Evolutionary conservation across 2,113 vertebrate species (phyloP).

Genomic region (Python bivittatus): DNA sequence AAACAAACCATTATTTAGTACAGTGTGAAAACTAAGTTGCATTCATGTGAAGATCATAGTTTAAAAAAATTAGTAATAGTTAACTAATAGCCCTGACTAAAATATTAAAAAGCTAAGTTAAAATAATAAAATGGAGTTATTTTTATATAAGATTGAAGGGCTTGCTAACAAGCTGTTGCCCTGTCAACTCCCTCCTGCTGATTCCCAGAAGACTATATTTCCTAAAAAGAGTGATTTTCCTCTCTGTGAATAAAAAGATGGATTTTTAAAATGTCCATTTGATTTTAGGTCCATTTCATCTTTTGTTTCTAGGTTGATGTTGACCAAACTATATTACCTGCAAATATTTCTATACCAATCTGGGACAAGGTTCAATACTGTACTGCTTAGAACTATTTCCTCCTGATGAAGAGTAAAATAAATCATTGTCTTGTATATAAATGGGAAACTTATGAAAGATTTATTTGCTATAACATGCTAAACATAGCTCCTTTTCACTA

Average conservation of each 20-base stretch:
- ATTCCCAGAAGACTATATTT: neutral
- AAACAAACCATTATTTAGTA: neutral
- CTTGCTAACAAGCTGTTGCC: neutral
- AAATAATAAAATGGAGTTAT: neutral
- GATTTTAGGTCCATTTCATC: neutral
- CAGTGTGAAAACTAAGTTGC: neutral
- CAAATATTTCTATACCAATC: neutral
- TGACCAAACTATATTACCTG: neutral
- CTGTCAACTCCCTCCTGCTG: neutral
- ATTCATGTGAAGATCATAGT: neutral
- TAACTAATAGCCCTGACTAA: neutral
- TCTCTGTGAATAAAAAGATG: neutral
- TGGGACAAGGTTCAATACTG: neutral
- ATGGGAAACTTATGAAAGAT: neutral
- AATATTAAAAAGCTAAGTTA: neutral
- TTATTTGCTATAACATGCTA: neutral
- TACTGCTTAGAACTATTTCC: neutral
- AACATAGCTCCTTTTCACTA: neutral
- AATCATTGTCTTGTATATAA: neutral
- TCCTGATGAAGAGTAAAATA: neutral
- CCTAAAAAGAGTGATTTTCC: neutral
- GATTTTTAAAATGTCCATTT: neutral
- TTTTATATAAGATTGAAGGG: neutral
- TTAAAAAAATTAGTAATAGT: neutral
- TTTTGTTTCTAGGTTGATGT: neutral